These are phyloP conservation scores for Porphyrio hochstetteri DNA, from an alignment of 2,113 vertebrate species.

Conservation along the genomic window DNA sequence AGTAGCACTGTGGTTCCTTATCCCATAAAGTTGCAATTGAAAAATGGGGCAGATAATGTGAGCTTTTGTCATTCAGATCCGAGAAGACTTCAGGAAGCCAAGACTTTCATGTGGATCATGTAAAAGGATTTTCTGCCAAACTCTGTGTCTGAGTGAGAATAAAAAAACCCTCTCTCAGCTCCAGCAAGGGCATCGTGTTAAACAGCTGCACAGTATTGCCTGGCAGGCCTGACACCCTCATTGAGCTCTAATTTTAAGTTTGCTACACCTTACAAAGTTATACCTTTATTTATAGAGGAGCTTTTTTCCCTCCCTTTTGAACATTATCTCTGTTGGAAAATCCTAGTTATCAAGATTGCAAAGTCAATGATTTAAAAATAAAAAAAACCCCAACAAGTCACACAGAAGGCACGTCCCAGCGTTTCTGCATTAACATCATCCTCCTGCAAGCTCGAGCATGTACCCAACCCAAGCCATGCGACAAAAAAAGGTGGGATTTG, in stretches of 20 bases:
- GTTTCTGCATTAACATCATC: neutral
- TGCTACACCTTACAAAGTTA: constrained; percentile 30
- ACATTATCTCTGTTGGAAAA: neutral
- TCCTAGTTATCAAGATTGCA: neutral
- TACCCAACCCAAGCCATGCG: neutral
- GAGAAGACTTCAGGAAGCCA: constrained; percentile 29
- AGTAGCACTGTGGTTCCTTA: neutral
- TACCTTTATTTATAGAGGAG: neutral
- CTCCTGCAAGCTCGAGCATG: neutral
- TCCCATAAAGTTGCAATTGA: neutral
- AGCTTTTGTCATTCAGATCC: constrained; percentile 36
- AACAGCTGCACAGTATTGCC: neutral
- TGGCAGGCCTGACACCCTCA: neutral
- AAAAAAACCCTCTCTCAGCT: neutral
- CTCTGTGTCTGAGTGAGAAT: neutral
- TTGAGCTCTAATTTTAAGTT: constrained; percentile 13
- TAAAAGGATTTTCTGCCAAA: constrained; percentile 43
- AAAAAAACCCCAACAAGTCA: neutral
- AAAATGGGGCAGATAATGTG: neutral
- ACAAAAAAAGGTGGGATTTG: neutral
- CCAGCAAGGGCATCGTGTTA: constrained; percentile 2
- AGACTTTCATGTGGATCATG: neutral
- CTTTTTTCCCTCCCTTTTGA: neutral
- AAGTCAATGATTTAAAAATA: neutral
- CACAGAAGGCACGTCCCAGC: neutral